Percentiles rank a stretch among this genome's conserved stretches.
phyloP scores from a whole-genome alignment of 2,888 invertebrate genomes.

The Himalopsyche tibetana region DNA sequence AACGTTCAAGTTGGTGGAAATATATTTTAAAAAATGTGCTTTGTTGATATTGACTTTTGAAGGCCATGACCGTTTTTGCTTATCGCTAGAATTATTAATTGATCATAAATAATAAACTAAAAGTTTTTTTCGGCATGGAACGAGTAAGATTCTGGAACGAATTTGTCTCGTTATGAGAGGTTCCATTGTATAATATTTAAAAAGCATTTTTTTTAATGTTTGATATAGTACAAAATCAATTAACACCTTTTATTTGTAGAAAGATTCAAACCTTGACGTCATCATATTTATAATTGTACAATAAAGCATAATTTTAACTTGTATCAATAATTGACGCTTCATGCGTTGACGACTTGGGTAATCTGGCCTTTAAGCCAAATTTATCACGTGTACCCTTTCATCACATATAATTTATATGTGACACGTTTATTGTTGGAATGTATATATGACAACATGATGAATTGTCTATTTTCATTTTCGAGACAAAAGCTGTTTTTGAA shows the following conservation, averaged over 20 bases:
- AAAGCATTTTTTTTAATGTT: too few species aligned
- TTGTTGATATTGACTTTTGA: too few species aligned
- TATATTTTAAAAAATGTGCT: too few species aligned
- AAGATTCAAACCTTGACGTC: not conserved
- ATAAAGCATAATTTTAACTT: not conserved
- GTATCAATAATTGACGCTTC: not conserved
- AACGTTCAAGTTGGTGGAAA: too few species aligned
- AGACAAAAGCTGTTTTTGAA: not conserved
- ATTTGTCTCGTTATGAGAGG: too few species aligned
- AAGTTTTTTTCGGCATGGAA: too few species aligned
- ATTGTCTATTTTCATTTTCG: slow-evolving; percentile 10
- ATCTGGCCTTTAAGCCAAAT: not conserved
- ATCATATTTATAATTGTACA: not conserved
- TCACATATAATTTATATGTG: not conserved
- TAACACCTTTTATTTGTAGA: not conserved
- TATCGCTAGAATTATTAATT: too few species aligned
- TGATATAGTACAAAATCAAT: too few species aligned
- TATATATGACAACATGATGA: not conserved
- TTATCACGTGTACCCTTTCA: slow-evolving; percentile 21
- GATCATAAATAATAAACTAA: too few species aligned
- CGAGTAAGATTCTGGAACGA: too few species aligned
- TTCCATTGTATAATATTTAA: too few species aligned
- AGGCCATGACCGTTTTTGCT: too few species aligned
- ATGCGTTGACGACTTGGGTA: not conserved
- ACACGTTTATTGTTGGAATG: not conserved